Evolutionary conservation across 2,888 invertebrate species (phyloP), one percentile per base, ranked within the genome.

Genomic region (Hartigia nigra): DNA sequence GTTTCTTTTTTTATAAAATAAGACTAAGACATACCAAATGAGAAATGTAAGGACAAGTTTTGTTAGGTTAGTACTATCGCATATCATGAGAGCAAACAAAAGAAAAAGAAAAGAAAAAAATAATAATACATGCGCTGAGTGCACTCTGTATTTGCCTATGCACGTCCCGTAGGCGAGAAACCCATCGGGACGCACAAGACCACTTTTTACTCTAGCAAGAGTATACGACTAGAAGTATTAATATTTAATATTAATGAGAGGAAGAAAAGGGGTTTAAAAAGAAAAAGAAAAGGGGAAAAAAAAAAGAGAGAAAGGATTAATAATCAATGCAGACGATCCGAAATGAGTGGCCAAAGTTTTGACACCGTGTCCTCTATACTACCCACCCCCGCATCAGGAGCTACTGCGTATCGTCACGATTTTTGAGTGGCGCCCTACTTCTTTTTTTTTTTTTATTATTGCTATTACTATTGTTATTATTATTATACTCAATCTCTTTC

Each of bases 221-320:
- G 91, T 91, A 91, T 91, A 91, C 91, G 91, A 91, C 89, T 91
- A 91, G 91, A 91, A 91, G 91, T 91, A 91, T 91, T 91, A 91
- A 81, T 79, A 79, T 79, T 79, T 75, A 72, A 72, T 72, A 72
- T 72, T 31, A 55, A 55, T 23, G 55, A 55, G 55, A 55, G 55
- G 55, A 55, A 77, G 69, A 69, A 74, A 76, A 75, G 72, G 72
- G 79, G 77, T 77, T 70, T 77, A 77, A 74, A 79, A 69, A 70
- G 32, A 77, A 74, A 31, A 37, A 69, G 31, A n/a, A n/a, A 89
- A n/a, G n/a, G n/a, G n/a, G n/a, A n/a, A 74, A 77, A 11, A 74
- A 74, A 35, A 69, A 14, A 76, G 78, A 89, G 87, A 89, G 88
- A 86, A 89, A 88, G 88, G 84, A 84, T 88, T 87, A 88, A 89